These are phyloP conservation scores for Taurulus bubalis DNA, from an alignment of 2,113 vertebrate species.

Conservation along the genomic window DNA sequence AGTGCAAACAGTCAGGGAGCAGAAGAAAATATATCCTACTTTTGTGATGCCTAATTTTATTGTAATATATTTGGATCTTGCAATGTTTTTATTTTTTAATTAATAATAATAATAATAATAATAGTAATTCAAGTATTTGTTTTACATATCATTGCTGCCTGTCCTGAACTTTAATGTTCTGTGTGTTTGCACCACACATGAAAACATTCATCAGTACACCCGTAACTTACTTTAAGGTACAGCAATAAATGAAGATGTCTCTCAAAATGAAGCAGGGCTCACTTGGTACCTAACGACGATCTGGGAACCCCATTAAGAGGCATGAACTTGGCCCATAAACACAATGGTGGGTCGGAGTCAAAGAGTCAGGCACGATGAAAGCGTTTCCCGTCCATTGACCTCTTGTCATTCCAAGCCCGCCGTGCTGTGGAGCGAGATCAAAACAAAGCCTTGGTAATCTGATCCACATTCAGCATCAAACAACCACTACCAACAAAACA, in stretches of 20 bases:
- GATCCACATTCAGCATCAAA: slow-evolving; percentile 75
- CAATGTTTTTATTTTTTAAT: too few species aligned
- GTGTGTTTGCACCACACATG: not conserved
- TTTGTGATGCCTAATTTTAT: slow-evolving; percentile 13
- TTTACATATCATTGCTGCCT: not conserved
- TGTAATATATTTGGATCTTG: not conserved
- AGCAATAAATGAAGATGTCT: slow-evolving; percentile 1
- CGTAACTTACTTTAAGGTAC: not conserved
- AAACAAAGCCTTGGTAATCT: slow-evolving; percentile 77
- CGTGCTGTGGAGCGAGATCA: slow-evolving; percentile 55
- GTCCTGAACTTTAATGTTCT: not conserved
- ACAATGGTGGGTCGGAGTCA: slow-evolving; percentile 66
- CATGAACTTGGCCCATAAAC: slow-evolving; percentile 52
- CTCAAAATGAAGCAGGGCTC: not conserved
- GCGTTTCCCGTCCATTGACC: slow-evolving; percentile 73
- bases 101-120: not conserved
- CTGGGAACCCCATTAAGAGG: slow-evolving; percentile 56
- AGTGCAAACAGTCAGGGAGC: not conserved
- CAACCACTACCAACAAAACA: slow-evolving; percentile 70
- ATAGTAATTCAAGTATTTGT: not conserved
- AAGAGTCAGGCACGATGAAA: slow-evolving; percentile 70
- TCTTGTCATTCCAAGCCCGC: slow-evolving; percentile 61
- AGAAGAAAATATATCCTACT: slow-evolving; percentile 66
- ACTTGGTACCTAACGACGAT: slow-evolving; percentile 33
- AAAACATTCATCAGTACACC: not conserved